Percentiles rank a stretch among this genome's conserved stretches.
phyloP scores from a whole-genome alignment of 2,888 invertebrate species.

The Heliconius cydno region DNA sequence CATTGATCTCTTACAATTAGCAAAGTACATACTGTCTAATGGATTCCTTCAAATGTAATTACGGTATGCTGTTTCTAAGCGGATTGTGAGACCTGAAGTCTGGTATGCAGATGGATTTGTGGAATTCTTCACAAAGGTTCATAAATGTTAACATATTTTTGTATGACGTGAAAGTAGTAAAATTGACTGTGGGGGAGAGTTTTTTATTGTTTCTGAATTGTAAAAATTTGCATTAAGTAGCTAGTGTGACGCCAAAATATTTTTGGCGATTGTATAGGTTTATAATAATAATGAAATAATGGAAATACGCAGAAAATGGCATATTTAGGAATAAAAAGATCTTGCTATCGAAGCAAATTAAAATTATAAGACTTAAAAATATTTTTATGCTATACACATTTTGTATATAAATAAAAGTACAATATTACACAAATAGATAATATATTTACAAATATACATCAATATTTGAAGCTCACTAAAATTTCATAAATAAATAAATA shows the following conservation, averaged over 20 bases:
- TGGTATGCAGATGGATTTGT: slow-evolving; percentile 4
- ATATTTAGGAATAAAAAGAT: neutral
- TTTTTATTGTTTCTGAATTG: neutral
- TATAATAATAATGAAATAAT: no score
- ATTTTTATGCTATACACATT: neutral
- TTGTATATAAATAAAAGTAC: neutral
- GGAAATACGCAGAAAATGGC: neutral
- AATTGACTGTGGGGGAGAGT: neutral
- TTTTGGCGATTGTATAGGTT: no score
- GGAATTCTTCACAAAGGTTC: neutral
- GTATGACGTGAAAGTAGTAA: neutral
- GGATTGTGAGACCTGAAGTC: slow-evolving; percentile 5
- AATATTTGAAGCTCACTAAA: neutral
- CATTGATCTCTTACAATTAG: slow-evolving; percentile 47
- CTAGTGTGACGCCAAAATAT: no score
- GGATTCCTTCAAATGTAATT: slow-evolving; percentile 48
- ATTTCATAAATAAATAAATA: neutral
- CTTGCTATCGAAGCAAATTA: neutral
- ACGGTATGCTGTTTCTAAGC: slow-evolving; percentile 33
- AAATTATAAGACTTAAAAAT: neutral
- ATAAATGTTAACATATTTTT: neutral
- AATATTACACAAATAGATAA: neutral
- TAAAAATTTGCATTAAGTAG: no score
- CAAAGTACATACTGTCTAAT: slow-evolving; percentile 46
- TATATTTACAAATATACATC: neutral